Percentiles rank a stretch among this genome's conserved stretches.
These are phyloP conservation scores for Callocephalon fimbriatum DNA, from an alignment of 2,113 vertebrate species.

Conservation along the genomic window DNA sequence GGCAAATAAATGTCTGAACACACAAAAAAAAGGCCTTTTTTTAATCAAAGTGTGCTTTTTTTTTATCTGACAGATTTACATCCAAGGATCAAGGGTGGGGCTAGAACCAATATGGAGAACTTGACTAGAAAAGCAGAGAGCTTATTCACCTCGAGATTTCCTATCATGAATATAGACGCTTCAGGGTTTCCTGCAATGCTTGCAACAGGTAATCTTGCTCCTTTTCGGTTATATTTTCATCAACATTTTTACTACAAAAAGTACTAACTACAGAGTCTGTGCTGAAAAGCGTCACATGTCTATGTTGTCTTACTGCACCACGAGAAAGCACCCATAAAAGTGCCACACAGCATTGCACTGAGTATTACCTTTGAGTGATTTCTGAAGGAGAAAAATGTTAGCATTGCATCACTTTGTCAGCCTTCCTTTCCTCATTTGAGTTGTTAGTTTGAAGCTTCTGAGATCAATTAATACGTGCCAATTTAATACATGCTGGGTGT, in stretches of 20 bases:
- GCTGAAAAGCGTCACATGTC: background rate
- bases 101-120: background rate
- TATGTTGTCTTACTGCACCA: background rate
- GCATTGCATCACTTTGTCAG: background rate
- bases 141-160: background rate
- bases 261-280: background rate
- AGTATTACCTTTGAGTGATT: background rate
- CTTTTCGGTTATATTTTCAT: background rate
- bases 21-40: accelerated
- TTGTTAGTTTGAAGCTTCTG: background rate
- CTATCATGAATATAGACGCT: background rate
- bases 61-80: background rate
- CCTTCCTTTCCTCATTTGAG: background rate
- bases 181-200: background rate
- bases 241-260: background rate
- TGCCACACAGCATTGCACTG: no score
- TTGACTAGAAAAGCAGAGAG: background rate
- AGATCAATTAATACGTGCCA: background rate
- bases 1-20: background rate
- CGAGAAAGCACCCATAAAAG: background rate
- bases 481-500: background rate
- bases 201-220: background rate
- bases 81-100: background rate
- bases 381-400: background rate
- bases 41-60: background rate